phyloP scores from a whole-genome alignment of 2,113 vertebrate species.

The Neogobius melanostomus region DNA sequence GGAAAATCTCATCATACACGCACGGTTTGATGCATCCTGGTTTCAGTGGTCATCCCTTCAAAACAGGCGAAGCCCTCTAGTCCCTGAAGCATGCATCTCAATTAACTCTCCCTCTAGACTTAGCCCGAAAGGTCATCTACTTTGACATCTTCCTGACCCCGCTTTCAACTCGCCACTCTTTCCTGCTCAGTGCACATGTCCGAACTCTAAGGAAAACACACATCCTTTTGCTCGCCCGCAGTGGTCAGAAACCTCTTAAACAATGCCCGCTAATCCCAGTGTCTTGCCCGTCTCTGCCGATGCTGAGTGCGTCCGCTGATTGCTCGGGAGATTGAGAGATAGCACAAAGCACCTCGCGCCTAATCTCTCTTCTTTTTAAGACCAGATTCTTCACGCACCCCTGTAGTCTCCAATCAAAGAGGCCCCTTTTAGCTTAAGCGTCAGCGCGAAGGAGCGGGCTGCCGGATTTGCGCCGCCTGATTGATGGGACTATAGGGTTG shows the following conservation, averaged over 20 bases:
- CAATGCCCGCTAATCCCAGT: slow-evolving; percentile 42
- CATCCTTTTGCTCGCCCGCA: slow-evolving; percentile 48
- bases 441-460: slow-evolving; percentile 52
- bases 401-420: slow-evolving; percentile 64
- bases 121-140: slow-evolving; percentile 48
- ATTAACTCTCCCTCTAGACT: slow-evolving; percentile 79
- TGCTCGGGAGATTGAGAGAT: slow-evolving; percentile 56
- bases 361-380: slow-evolving; percentile 54
- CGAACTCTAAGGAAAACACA: slow-evolving; percentile 31
- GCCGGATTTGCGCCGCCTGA: slow-evolving; percentile 52
- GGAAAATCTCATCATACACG: slow-evolving; percentile 68
- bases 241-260: slow-evolving; percentile 39
- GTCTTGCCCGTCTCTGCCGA: slow-evolving; percentile 30
- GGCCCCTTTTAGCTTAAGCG: slow-evolving; percentile 48
- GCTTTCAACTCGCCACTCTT: slow-evolving; percentile 45
- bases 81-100: slow-evolving; percentile 75
- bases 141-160: slow-evolving; percentile 54
- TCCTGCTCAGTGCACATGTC: slow-evolving; percentile 65
- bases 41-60: slow-evolving; percentile 46
- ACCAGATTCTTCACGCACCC: slow-evolving; percentile 53
- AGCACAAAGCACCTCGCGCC: slow-evolving; percentile 51
- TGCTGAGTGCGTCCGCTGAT: slow-evolving; percentile 27
- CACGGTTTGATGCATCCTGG: slow-evolving; percentile 65
- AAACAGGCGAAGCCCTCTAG: slow-evolving; percentile 68
- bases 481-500: slow-evolving; percentile 49